These are phyloP conservation scores for Nymphalis io DNA, from an alignment of 1,140 invertebrate species.

Conservation along the genomic window DNA sequence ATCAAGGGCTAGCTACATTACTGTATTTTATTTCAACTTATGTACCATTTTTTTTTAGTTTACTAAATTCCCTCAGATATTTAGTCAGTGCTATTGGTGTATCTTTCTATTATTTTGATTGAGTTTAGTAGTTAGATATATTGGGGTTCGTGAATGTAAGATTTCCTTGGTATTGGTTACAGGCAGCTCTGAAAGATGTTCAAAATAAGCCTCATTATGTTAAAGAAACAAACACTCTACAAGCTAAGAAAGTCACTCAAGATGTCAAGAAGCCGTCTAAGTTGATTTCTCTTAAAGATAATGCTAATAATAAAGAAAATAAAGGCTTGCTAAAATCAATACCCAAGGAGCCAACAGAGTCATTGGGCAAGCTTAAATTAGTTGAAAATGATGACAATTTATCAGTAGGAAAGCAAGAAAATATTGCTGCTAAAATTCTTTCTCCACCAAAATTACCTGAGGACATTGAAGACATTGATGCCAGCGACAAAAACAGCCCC, in stretches of 20 bases:
- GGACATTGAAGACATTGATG: conserved; percentile 85
- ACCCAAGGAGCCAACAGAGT: conserved; percentile 60
- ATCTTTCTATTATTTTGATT: no score
- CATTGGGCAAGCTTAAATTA: conserved; percentile 62
- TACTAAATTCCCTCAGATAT: no score
- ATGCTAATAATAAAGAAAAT: conserved; percentile 48
- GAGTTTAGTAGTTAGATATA: no score
- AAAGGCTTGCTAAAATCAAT: conserved; percentile 53
- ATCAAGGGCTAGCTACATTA: no score
- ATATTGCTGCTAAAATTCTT: conserved; percentile 13
- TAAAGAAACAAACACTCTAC: conserved; percentile 48
- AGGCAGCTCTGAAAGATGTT: conserved; percentile 59
- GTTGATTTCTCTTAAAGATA: conserved; percentile 56
- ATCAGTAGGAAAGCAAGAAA: conserved; percentile 14
- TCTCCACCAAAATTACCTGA: conserved; percentile 52
- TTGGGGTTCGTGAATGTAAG: neutral
- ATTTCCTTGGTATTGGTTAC: conserved; percentile 37
- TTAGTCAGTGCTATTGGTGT: no score
- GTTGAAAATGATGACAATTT: conserved; percentile 40
- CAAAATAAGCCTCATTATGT: conserved; percentile 49
- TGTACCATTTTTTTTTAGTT: no score
- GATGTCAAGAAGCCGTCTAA: conserved; percentile 56
- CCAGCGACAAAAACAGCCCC: conserved; percentile 84
- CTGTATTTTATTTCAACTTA: no score
- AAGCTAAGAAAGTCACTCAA: conserved; percentile 50